Evolutionary conservation across 1,140 invertebrate species (phyloP).

Genomic region (Drosophila arizonae): DNA sequence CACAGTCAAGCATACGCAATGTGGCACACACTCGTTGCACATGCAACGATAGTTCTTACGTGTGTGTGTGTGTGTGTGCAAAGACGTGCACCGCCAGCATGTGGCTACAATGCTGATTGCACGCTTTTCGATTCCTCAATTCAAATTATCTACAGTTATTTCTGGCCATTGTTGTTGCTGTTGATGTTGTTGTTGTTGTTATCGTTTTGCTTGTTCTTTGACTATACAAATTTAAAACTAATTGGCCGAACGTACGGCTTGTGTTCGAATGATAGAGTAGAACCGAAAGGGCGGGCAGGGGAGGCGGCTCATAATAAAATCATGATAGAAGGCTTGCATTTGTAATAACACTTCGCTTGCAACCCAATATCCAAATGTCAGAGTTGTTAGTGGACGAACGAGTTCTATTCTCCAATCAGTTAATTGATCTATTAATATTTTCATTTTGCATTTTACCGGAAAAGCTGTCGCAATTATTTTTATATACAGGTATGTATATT

Average conservation of each 20-base stretch:
- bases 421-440: slow-evolving; percentile 35
- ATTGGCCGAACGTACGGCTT: slow-evolving; percentile 26
- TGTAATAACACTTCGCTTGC: not conserved
- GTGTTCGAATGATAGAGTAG: not conserved
- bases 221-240: slow-evolving; percentile 41
- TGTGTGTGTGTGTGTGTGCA: slow-evolving; percentile 19
- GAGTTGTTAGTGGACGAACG: not conserved
- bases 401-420: slow-evolving; percentile 22
- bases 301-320: slow-evolving; percentile 2
- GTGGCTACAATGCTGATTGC: slow-evolving; percentile 48
- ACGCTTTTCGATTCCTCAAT: slow-evolving; percentile 54
- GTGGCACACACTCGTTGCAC: not conserved
- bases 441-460: not conserved
- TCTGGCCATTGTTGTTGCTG: slow-evolving; percentile 9
- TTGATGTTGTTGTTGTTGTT: slow-evolving; percentile 31
- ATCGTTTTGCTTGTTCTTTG: slow-evolving; percentile 39
- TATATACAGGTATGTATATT: not conserved
- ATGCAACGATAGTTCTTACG: slow-evolving; percentile 5
- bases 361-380: slow-evolving; percentile 29
- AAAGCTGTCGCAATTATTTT: no score
- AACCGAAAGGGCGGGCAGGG: not conserved
- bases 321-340: not conserved
- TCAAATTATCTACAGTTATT: slow-evolving; percentile 53
- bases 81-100: slow-evolving; percentile 39
- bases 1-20: slow-evolving; percentile 2